Base-by-base conservation (phyloP, 2,113 vertebrate genomes). In the Romanogobio albipinnatus region DNA sequence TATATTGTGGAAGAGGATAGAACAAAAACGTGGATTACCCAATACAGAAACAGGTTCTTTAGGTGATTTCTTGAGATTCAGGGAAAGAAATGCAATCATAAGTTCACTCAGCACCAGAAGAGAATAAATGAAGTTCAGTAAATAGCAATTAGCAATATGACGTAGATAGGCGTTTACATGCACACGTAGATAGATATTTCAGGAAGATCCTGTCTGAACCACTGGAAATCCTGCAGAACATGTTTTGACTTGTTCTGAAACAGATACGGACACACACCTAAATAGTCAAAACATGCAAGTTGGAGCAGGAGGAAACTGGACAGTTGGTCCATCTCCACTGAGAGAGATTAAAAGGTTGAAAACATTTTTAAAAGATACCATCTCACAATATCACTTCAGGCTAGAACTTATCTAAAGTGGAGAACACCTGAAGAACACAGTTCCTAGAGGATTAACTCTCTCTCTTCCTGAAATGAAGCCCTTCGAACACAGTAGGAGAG, bases 241-340 rank as follows among this genome's bases (percentile, higher is more conserved):
- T 56, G 81, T 82, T 82, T 36, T 3, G 2, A 68, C 81, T 82
- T 71, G 81, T 43, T 58, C 9, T 73, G 66, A 82, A 82, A 71
- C 45, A 9, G 26, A 81, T 81, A 73, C 49, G 19, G 51, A 39
- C 19, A 56, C 61, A 29, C 13, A 71, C 49, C 49, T 71, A 82
- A 43, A 39, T 2, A 56, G 29, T 71, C 66, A 73, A 43, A 82
- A 43, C 66, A 82, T 71, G 9, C 4, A 7, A 56, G 64, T 9
- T 36, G 24, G 45, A 82, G 43, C 9, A 36, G 10, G 45, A 68
- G 64, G 56, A 19, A 17, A 19, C 13, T 53, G 64, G 64, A 26
- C 49, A n/a, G 29, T 81, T 39, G 29, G 66, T 39, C 47, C 17
- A 14, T 68, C 47, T 13, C 29, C 45, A 29, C 62, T 15, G 9